Evolutionary conservation across 1,140 invertebrate genomes (phyloP), one percentile per base, ranked within the genome.

Genomic region (Coelopa frigida): DNA sequence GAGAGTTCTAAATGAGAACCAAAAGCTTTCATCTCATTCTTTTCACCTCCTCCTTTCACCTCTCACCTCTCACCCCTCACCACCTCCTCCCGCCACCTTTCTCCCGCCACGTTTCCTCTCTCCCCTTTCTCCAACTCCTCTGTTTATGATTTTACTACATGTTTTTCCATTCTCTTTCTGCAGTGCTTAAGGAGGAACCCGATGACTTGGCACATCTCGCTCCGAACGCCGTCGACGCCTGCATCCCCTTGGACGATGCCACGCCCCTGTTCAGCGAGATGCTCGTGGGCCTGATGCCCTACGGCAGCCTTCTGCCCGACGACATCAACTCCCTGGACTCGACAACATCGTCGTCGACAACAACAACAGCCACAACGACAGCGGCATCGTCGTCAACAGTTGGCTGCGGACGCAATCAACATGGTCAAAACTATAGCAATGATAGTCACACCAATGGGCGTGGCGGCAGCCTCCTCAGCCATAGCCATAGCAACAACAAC

Each of bases 141-240:
- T 31, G 29, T 29, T 27, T n/a, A 43, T 27, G 33, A 10, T 14
- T 32, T 21, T 35, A 14, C 4, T 27, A 35, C 49, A n/a, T 45
- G 17, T 35, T n/a, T 20, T 39, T 5, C 24, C 35, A 38, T 14
- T n/a, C n/a, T 42, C 48, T 37, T 40, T 53, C 59, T 82, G 44
- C 73, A 91, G 88, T 86, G 79, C 71, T 89, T 56, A 89, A 91
- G 75, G 88, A 91, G 71, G 89, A 93, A 73, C 87, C 87, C 23
- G 88, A 93, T 67, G 91, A 95, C 75, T 73, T 95, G 59, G 88
- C 88, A 32, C 89, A 93, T 68, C 80, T 94, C 66, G 89, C 92
- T 42, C 89, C 89, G 26, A 87, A 82, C 7, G 84, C 88, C 29
- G 49, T 51, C 20, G 89, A 91, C 62, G 83, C 81, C n/a, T 91